Percentiles rank a stretch among this genome's conserved stretches.
phyloP scores from a whole-genome alignment of 2,888 invertebrate genomes.

The Nemoura dubitans region DNA sequence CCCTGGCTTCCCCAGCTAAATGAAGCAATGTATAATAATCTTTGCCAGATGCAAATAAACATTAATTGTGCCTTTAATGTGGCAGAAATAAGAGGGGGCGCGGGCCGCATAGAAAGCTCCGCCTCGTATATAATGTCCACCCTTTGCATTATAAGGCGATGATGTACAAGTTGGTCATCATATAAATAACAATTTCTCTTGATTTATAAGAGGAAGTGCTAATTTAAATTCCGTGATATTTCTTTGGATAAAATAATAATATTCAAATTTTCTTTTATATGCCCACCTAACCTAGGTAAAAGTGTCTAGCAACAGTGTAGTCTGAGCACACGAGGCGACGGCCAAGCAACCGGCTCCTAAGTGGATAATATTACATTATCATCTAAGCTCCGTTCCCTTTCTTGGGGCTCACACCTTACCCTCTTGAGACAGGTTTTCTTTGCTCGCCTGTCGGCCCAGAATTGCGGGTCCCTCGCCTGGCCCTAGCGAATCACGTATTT shows the following conservation, averaged over 20 bases:
- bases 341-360: neutral
- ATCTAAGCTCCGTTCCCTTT: neutral
- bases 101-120: neutral
- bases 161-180: neutral
- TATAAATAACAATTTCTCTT: slow-evolving; percentile 7
- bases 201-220: neutral
- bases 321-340: neutral
- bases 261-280: too few relatives aligned
- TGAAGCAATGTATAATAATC: slow-evolving; percentile 23
- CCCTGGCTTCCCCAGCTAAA: neutral
- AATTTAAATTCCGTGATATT: neutral
- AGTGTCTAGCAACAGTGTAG: neutral
- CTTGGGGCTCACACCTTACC: neutral
- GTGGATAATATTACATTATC: neutral
- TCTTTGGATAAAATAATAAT: too few relatives aligned
- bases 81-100: neutral
- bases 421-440: neutral
- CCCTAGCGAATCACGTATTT: neutral
- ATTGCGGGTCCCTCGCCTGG: neutral
- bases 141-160: neutral
- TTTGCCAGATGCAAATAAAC: slow-evolving; percentile 17
- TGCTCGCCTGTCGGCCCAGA: neutral
- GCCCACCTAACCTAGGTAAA: too few relatives aligned
- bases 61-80: slow-evolving; percentile 12
- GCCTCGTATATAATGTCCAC: neutral